phyloP scores from a whole-genome alignment of 2,888 invertebrate genomes.

The Archaeoteleia sp. region DNA sequence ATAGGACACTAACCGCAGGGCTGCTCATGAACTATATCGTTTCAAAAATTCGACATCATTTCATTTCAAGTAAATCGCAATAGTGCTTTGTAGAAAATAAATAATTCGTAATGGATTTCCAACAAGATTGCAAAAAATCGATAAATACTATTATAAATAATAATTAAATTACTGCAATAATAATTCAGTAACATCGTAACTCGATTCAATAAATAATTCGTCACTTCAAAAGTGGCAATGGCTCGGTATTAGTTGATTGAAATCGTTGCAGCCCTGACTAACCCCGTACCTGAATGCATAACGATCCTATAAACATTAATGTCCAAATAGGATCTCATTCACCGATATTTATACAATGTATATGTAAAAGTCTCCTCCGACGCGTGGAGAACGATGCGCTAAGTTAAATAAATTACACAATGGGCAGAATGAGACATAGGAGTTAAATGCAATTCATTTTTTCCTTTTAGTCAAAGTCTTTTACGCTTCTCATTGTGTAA shows the following conservation, averaged over 20 bases:
- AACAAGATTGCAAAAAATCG: no score
- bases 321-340: constrained; percentile 39
- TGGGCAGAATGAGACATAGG: not conserved
- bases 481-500: not conserved
- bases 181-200: no score
- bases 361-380: constrained; percentile 16
- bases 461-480: not conserved
- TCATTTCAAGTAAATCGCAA: no score
- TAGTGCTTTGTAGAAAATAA: no score
- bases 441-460: not conserved
- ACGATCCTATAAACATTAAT: constrained; percentile 24
- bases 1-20: constrained; percentile 39
- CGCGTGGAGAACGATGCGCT: not conserved
- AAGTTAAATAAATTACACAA: constrained; percentile 42
- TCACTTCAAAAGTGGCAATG: no score
- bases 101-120: no score
- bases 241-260: not conserved
- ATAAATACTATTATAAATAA: no score
- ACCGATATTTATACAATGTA: constrained; percentile 36
- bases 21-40: constrained; percentile 5
- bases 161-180: no score
- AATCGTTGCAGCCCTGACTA: constrained; percentile 30
- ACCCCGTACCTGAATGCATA: constrained; percentile 16
- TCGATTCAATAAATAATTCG: no score
- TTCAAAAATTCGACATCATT: no score